These are phyloP conservation scores for Protophormia terraenovae DNA, from an alignment of 2,888 invertebrate species.

Conservation along the genomic window DNA sequence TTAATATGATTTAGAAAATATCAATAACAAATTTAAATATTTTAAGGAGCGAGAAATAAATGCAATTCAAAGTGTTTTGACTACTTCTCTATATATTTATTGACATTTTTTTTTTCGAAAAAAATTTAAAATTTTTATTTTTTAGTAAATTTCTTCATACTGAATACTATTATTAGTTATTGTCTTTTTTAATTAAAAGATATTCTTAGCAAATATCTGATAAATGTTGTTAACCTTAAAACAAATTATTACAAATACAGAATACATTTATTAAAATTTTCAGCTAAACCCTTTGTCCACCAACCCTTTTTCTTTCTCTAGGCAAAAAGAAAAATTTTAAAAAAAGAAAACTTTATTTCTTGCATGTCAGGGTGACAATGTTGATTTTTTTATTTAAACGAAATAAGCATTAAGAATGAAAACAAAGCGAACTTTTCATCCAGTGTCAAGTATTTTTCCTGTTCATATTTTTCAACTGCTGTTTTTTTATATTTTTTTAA, in stretches of 20 bases:
- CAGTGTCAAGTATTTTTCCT: constrained; percentile 57
- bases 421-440: constrained; percentile 24
- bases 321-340: not conserved
- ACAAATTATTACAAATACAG: not conserved
- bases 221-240: too few relatives aligned
- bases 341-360: not conserved
- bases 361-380: constrained; percentile 20
- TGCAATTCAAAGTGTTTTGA: too few relatives aligned
- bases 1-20: too few relatives aligned
- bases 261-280: not conserved
- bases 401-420: not conserved
- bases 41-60: too few relatives aligned
- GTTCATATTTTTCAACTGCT: constrained; percentile 51
- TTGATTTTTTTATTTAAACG: constrained; percentile 9
- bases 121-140: too few relatives aligned
- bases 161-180: too few relatives aligned
- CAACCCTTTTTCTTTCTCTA: not conserved
- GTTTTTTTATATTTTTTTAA: not conserved
- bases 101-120: too few relatives aligned
- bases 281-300: not conserved
- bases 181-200: too few relatives aligned
- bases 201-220: too few relatives aligned
- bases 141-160: too few relatives aligned
- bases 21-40: too few relatives aligned
- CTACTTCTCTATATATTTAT: too few relatives aligned